Percentiles rank a stretch among this genome's conserved stretches.
These are phyloP conservation scores for Caenorhabditis angaria DNA, from an alignment of 2,888 invertebrate species.

Conservation along the genomic window DNA sequence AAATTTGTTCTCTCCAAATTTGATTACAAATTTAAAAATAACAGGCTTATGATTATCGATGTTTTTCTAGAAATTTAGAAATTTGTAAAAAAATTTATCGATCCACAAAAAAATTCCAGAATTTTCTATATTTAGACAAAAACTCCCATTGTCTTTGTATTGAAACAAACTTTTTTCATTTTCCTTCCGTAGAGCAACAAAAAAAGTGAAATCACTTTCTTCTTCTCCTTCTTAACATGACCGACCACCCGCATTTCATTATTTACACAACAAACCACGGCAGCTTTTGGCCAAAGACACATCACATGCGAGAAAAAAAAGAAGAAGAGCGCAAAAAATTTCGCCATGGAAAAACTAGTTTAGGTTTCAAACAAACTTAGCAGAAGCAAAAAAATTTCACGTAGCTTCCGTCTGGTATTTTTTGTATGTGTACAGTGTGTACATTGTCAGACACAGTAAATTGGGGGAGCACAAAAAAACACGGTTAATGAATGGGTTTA, in stretches of 20 bases:
- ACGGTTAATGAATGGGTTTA: background rate
- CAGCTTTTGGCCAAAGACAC: no score
- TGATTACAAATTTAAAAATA: no score
- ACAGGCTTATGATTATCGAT: no score
- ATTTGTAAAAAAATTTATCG: no score
- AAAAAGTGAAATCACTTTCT: background rate
- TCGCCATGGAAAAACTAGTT: background rate
- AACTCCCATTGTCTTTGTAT: no score
- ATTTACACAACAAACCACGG: background rate
- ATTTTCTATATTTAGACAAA: no score
- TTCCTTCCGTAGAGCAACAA: background rate
- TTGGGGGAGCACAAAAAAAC: background rate
- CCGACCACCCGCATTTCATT: slow-evolving; percentile 1
- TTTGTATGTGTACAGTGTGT: no score
- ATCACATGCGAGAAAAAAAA: no score
- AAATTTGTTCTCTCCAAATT: no score
- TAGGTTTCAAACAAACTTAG: slow-evolving; percentile 4
- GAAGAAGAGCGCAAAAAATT: background rate
- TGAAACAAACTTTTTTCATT: background rate
- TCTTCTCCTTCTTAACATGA: background rate
- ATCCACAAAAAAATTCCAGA: no score
- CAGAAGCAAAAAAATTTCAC: slow-evolving; percentile 1
- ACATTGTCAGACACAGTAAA: no score
- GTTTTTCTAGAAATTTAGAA: no score
- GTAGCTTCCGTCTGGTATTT: background rate